phyloP scores from a whole-genome alignment of 2,888 invertebrate species.

The Frankliniella fusca region DNA sequence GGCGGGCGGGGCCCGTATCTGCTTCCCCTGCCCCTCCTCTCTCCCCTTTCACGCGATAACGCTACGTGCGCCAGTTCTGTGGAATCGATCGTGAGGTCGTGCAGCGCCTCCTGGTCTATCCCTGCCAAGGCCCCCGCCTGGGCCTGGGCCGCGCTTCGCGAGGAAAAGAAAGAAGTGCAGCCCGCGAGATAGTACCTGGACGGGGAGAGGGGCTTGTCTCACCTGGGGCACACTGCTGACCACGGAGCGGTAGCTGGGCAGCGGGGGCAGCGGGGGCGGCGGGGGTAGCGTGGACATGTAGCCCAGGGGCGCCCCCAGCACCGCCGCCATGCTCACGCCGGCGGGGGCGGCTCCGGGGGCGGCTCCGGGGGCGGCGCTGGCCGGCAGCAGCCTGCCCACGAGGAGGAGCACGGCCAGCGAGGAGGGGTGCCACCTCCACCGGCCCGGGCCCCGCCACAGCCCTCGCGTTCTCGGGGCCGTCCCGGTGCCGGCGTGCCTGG shows the following conservation, averaged over 20 bases:
- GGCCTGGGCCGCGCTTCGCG: no score
- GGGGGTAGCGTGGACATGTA: not conserved
- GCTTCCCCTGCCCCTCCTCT: no score
- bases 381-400: not conserved
- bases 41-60: no score
- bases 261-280: not conserved
- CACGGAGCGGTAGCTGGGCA: slow-evolving; percentile 14
- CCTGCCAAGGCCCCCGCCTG: no score
- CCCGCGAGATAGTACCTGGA: no score
- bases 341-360: not conserved
- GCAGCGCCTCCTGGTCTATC: no score
- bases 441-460: not conserved
- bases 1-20: no score
- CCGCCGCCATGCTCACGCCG: not conserved
- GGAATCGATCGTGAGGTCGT: no score
- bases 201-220: not conserved
- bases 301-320: not conserved
- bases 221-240: not conserved
- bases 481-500: not conserved
- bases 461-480: no score
- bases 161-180: no score
- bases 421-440: not conserved
- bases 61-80: no score
- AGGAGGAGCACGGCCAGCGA: not conserved
- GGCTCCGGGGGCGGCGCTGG: not conserved